A percentile compares a stretch with the other conserved stretches of the same genome.
Conservation (phyloP, 2,888 invertebrate genomes). For the Drosophila dives region DNA sequence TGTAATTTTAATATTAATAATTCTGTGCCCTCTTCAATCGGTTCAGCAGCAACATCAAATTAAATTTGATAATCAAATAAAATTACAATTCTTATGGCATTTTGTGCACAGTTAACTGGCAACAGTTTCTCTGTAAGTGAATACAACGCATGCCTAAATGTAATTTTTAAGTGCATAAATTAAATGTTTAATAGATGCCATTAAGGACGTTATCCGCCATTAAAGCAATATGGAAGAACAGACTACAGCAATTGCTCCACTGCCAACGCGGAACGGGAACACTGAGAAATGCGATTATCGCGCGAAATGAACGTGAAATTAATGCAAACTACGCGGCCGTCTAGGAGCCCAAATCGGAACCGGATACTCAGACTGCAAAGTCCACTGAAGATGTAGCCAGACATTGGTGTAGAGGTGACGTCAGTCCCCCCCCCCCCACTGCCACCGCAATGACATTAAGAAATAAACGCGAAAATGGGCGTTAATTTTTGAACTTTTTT, state of each 20-base stretch:
- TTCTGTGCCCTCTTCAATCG: conserved; percentile 17
- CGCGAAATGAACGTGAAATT: conserved; percentile 77
- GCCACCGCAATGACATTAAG: conserved; percentile 36
- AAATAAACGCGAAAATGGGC: conserved; percentile 56
- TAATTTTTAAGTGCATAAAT: conserved; percentile 77
- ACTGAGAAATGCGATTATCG: conserved; percentile 74
- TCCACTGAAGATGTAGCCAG: conserved; percentile 11
- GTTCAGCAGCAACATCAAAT: conserved; percentile 32
- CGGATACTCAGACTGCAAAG: conserved; percentile 10
- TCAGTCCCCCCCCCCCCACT: background rate
- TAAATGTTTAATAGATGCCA: conserved; percentile 77
- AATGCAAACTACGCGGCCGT: conserved; percentile 73
- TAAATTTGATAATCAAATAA: conserved; percentile 39
- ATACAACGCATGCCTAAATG: conserved; percentile 50
- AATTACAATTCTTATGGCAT: conserved; percentile 23
- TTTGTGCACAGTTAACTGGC: conserved; percentile 28
- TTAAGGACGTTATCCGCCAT: conserved; percentile 75
- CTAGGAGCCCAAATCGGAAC: conserved; percentile 20
- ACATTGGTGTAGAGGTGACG: conserved; percentile 8
- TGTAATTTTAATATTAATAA: conserved; percentile 38
- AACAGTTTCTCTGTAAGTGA: conserved; percentile 22
- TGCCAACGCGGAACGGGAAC: conserved; percentile 16
- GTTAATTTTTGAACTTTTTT: conserved; percentile 59
- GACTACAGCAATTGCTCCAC: conserved; percentile 26
- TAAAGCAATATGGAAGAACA: conserved; percentile 73